Evolutionary conservation across 1,140 invertebrate genomes (phyloP).

Genomic region (Lanistes nyassanus): DNA sequence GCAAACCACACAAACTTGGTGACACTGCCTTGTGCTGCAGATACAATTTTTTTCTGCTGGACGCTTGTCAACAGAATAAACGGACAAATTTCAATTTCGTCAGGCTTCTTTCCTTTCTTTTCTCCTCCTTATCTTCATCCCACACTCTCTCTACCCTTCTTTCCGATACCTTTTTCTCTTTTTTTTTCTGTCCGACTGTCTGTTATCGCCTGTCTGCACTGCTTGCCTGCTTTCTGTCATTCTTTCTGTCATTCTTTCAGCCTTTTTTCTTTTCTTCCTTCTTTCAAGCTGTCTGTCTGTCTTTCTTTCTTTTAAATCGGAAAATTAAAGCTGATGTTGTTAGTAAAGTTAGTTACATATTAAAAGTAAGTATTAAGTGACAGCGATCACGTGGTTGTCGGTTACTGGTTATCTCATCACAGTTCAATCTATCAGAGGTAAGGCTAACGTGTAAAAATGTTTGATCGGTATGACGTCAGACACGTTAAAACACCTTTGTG

Average conservation of each 20-base stretch:
- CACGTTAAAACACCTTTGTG: no score
- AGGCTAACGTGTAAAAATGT: no score
- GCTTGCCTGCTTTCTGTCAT: not conserved
- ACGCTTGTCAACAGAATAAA: not conserved
- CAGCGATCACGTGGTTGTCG: no score
- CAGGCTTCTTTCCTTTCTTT: no score
- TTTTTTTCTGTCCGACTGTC: not conserved
- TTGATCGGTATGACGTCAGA: no score
- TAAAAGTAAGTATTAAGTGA: no score
- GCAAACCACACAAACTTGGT: not conserved
- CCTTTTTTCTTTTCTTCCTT: not conserved
- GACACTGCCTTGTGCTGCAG: not conserved
- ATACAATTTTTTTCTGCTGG: not conserved
- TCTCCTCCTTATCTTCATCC: conserved; percentile 1
- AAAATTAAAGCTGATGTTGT: no score
- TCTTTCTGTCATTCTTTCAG: not conserved
- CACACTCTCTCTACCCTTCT: not conserved
- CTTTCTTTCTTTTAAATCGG: not conserved
- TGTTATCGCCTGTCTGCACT: not conserved
- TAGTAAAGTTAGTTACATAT: no score
- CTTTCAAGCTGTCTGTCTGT: not conserved
- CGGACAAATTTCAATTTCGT: no score
- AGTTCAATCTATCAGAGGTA: no score
- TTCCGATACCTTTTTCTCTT: no score
- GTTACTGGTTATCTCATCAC: no score